A percentile compares a stretch with the other conserved stretches of the same genome.
Conservation (phyloP, 2,888 invertebrate genomes). For the Drosophila nr. medialis region DNA sequence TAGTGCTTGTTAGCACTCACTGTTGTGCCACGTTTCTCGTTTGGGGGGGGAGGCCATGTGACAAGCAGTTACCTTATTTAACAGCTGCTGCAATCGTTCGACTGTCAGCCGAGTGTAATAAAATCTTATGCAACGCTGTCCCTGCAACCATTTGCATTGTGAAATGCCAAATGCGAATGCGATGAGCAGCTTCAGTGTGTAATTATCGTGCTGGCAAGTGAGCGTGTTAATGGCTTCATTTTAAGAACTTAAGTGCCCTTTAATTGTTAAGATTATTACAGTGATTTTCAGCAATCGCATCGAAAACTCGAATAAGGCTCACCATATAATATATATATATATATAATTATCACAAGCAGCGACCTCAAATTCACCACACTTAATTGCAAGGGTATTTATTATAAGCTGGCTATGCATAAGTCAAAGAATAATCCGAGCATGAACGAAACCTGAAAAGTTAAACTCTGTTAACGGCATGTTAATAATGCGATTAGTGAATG, state of each 20-base stretch:
- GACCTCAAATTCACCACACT: background rate
- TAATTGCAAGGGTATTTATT: background rate
- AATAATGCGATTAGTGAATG: slow-evolving; percentile 12
- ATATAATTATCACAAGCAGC: background rate
- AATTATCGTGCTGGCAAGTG: slow-evolving; percentile 57
- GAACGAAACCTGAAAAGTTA: background rate
- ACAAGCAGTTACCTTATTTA: background rate
- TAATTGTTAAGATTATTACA: slow-evolving; percentile 66
- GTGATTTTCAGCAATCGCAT: slow-evolving; percentile 14
- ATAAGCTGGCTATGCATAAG: background rate
- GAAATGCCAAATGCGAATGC: slow-evolving; percentile 24
- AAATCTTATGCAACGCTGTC: slow-evolving; percentile 7
- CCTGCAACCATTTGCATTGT: slow-evolving; percentile 40
- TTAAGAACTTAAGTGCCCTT: slow-evolving; percentile 53
- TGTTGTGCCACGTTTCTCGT: background rate
- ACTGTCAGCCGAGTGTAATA: background rate
- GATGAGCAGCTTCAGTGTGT: background rate
- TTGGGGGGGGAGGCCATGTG: background rate
- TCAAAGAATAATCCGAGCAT: background rate
- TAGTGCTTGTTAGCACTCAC: slow-evolving; percentile 3
- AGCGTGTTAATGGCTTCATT: slow-evolving; percentile 66
- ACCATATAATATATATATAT: background rate
- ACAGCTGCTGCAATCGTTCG: slow-evolving; percentile 7
- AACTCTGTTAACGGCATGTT: background rate
- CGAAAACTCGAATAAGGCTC: background rate